Evolutionary conservation across 2,113 vertebrate species (phyloP), one percentile per base, ranked within the genome.

Genomic region (Epinephelus cyanopodus): DNA sequence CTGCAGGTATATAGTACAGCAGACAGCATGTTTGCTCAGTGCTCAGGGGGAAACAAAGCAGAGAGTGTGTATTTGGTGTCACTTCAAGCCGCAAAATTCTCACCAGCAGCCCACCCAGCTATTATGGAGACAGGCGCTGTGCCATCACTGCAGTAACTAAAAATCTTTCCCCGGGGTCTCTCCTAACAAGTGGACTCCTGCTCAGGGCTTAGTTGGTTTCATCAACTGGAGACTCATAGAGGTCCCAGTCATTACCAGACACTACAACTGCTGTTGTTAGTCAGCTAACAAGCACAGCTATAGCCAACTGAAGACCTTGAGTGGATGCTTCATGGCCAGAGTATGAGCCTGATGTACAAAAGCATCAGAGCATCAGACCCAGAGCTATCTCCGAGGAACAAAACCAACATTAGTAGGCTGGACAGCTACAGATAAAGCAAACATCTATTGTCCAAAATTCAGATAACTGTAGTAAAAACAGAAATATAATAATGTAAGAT

Each of bases 141-240:
- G 73, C 81, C 71, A 85, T 74, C 70, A 56, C 87, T 83, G 87
- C 76, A 73, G 85, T 75, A 79, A 89, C 75, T 75, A 72, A 87
- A 82, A 79, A 65, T 57, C 68, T 79, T 23, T 78, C 83, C 77
- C 63, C 5, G 7, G 81, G 75, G 60, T 73, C 67, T 57, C 54
- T 81, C 39, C 53, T 83, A 85, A 88, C 65, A 88, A 91, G 84
- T 89, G 82, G 77, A 82, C 75, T 82, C 72, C 85, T 77, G 65
- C 48, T 29, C 57, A 63, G 62, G 75, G 39, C 56, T 87, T 61
- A 29, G 70, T 65, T 58, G 87, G 52, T 68, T 87, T 90, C 63
- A 89, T 85, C 83, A 70, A 25, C 39, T 25, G 63, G 63, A 80
- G 66, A 77, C 79, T 82, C 56, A 63, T 57, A 57, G 60, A 69